Evolutionary conservation across 2,888 invertebrate genomes (phyloP), one percentile per base, ranked within the genome.

Genomic region (Timandra comae): DNA sequence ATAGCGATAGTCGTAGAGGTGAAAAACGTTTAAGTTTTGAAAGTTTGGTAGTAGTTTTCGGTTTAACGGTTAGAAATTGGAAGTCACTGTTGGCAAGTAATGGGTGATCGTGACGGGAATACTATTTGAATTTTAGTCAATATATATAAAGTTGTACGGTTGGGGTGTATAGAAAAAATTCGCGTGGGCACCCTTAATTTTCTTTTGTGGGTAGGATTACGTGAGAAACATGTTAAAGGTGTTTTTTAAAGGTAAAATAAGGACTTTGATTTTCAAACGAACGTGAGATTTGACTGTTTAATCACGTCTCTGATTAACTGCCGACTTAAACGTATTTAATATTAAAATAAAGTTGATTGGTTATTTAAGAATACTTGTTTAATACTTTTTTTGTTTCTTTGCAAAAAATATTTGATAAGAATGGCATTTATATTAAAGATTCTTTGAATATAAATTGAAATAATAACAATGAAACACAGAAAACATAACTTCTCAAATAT

Each of bases 41-140:
- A 23, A 43, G 53, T 57, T 51, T 52, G 49, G 61, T 54, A 38
- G 51, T 53, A 50, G 53, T 54, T 57, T 62, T 50, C 50, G 52
- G 46, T 53, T 44, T 46, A 48, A 55, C 56, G 54, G 61, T 62
- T 66, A 68, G 72, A 76, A 79, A 84, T 82, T 84, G 80, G 81
- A 82, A 84, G 82, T 84, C 81, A 82, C 74, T 82, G 82, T 79
- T 71, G 81, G 74, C 76, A 73, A 85, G 82, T 82, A 84, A 84
- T 78, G 79, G 79, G 26, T 51, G 78, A 62, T 74, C 84, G 84
- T 85, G 84, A 79, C 75, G 42, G 31, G 82, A 81, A 82, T 84
- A 64, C 63, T 59, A 70, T 76, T 73, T 72, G 70, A 70, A 73
- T 78, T 72, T 73, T 43, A 72, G 59, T 61, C 51, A 52, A 45